A percentile compares a stretch with the other conserved stretches of the same genome.
Evolutionary conservation across 2,888 invertebrate genomes (phyloP).

Genomic region (Callyntrura sp.): DNA sequence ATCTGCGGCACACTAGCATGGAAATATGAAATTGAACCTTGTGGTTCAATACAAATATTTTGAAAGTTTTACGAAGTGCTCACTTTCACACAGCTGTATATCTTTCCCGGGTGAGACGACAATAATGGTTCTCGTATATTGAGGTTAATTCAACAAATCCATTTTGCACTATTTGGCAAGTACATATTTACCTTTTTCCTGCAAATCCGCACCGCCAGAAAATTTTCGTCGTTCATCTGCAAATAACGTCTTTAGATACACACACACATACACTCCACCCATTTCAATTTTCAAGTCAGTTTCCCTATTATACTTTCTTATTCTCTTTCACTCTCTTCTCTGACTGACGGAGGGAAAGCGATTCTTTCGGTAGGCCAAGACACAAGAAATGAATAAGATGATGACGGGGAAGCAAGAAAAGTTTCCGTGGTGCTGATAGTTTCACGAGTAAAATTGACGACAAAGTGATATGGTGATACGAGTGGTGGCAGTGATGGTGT

Average conservation of each 20-base stretch:
- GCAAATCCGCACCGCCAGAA: not conserved
- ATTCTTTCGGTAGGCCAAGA: conserved; percentile 54
- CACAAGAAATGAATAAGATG: conserved; percentile 21
- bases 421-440: conserved; percentile 20
- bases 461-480: conserved; percentile 4
- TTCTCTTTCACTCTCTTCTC: conserved; percentile 47
- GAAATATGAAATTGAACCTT: no score
- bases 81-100: no score
- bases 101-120: no score
- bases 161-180: conserved; percentile 6
- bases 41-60: no score
- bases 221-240: not conserved
- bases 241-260: not conserved
- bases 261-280: conserved; percentile 24
- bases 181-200: not conserved
- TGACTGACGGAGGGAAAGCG: conserved; percentile 61
- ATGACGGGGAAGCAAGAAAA: conserved; percentile 7
- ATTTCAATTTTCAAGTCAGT: conserved; percentile 63
- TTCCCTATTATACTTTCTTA: conserved; percentile 12
- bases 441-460: conserved; percentile 59
- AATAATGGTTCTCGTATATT: no score
- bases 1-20: no score
- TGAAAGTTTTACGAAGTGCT: no score
- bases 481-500: not conserved
- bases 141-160: no score